Conservation (phyloP, 2,888 invertebrate genomes). For the Epinotia bilunana region DNA sequence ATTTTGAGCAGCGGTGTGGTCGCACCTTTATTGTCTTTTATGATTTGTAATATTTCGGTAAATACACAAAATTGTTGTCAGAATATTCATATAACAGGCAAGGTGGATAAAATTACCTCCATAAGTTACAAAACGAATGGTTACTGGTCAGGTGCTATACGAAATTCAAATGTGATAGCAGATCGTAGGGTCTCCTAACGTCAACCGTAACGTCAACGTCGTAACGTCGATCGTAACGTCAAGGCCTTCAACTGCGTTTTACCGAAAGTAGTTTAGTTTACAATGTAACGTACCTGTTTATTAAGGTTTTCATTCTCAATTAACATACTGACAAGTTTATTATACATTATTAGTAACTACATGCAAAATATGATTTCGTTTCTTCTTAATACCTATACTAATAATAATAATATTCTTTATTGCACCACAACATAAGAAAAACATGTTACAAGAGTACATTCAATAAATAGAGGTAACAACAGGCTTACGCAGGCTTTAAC, state of each 20-base stretch:
- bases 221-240: conserved; percentile 69
- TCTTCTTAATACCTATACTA: background rate
- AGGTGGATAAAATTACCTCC: conserved; percentile 17
- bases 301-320: conserved; percentile 57
- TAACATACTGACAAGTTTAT: conserved; percentile 4
- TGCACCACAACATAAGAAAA: too few relatives aligned
- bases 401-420: too few relatives aligned
- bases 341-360: background rate
- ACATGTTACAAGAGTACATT: too few relatives aligned
- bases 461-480: too few relatives aligned
- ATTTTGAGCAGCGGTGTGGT: too few relatives aligned
- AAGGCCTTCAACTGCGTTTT: conserved; percentile 75
- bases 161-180: conserved; percentile 63
- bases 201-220: too few relatives aligned
- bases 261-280: conserved; percentile 75
- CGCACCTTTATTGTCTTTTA: background rate
- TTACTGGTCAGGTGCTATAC: conserved; percentile 39
- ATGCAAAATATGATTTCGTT: background rate
- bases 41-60: background rate
- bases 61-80: background rate
- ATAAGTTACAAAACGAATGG: conserved; percentile 38
- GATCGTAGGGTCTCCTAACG: conserved; percentile 61
- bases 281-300: conserved; percentile 70
- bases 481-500: too few relatives aligned
- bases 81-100: conserved; percentile 21